Conservation (phyloP, 1,140 invertebrate species). For the Apolygus lucorum region DNA sequence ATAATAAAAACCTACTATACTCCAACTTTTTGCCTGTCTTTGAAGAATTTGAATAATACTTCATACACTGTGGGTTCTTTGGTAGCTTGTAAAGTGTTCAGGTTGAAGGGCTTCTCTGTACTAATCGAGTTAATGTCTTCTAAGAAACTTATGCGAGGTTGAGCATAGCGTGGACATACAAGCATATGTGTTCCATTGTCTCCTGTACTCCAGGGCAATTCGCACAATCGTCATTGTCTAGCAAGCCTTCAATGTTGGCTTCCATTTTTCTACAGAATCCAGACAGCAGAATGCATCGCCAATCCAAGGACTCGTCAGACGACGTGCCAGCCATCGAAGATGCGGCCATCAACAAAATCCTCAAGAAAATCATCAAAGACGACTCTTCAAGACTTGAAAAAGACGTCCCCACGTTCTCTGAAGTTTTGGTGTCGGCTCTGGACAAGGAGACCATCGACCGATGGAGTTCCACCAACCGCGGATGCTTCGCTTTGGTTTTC, state of each 20-base stretch:
- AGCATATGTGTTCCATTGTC: background rate
- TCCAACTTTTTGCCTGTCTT: too few relatives aligned
- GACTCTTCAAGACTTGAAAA: constrained; percentile 42
- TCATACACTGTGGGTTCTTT: too few relatives aligned
- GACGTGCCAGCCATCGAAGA: constrained; percentile 57
- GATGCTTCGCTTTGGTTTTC: constrained; percentile 21
- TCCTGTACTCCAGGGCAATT: too few relatives aligned
- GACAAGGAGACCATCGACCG: constrained; percentile 10
- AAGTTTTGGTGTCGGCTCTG: background rate
- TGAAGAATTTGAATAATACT: too few relatives aligned
- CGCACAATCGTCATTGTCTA: too few relatives aligned
- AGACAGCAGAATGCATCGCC: background rate
- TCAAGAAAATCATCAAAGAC: constrained; percentile 67
- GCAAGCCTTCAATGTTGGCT: background rate
- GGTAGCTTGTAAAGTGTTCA: too few relatives aligned
- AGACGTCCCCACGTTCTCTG: background rate
- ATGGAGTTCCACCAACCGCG: constrained; percentile 19
- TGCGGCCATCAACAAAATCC: constrained; percentile 63
- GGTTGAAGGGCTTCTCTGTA: too few relatives aligned
- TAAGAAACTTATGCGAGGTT: too few relatives aligned
- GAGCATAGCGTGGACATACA: too few relatives aligned
- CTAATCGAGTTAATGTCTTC: too few relatives aligned
- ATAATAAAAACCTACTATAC: too few relatives aligned
- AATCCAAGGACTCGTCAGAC: background rate
- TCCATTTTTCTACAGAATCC: background rate